Evolutionary conservation across 1,140 invertebrate genomes (phyloP), one percentile per base, ranked within the genome.

Genomic region (Spodoptera litura): DNA sequence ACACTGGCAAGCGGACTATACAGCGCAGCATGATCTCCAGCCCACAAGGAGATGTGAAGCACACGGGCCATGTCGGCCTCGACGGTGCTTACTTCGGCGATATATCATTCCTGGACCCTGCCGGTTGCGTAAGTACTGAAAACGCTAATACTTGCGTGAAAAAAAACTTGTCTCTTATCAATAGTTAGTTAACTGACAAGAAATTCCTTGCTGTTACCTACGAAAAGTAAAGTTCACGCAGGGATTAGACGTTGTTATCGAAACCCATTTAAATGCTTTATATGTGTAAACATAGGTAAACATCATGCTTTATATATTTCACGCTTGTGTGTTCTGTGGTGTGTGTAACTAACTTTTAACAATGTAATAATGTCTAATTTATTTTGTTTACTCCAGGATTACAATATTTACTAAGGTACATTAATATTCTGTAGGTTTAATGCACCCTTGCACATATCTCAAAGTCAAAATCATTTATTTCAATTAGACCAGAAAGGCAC

Each of bases 41-140:
- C 44, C 99, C 99, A 0, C 98, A 99, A 92, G 99, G 98, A 51
- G 99, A 99, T 94, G 96, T 99, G 0, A 98, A 99, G 88, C 99
- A 99, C 89, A 99, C 98, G 0, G 98, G 98, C 1, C 99, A 99
- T 92, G 98, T 99, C 4, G 99, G 99, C 2, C 95, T 99, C 12
- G 99, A 99, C 93, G 99, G 99, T 5, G 98, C 98, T 73, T 98
- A 98, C 89, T 99, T 99, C 92, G 99, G 99, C 0, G 98, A 99
- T 93, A 96, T 99, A 68, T 97, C 98, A 59, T 98, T 98, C 87
- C 94, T 99, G 25, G 95, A 96, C 87, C 95, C 96, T 83, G 95
- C 93, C 44, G 87, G 88, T 11, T 90, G 88, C 76, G 93, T 93
- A 68, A 94, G 93, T 94, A 88, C 27, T 64, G 6, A 52, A 75